Evolutionary conservation across 2,113 vertebrate species (phyloP), one percentile per base, ranked within the genome.

Genomic region (Bagarius yarrelli): DNA sequence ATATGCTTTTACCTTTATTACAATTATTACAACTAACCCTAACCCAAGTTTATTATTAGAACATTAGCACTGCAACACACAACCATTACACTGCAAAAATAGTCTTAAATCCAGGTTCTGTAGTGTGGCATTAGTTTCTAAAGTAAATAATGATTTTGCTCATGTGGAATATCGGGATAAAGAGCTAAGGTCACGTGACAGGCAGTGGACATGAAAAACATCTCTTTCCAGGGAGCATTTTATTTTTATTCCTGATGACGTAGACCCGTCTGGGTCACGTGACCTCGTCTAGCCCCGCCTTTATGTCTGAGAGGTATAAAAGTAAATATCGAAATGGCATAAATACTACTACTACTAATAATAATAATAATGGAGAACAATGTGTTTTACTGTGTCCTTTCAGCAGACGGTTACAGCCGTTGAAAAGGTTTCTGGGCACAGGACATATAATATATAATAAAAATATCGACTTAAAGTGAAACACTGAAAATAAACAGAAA

Each of bases 221-320:
- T 47, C 36, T 69, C 34, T 40, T 14, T n/a, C 36, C 34, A 3
- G 16, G 6, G 36, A 8, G 5, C 9, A 8, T 19, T 59, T 73
- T 66, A 81, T 78, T 78, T 78, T 79, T 60, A 76, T 25, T 34
- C 64, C 25, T 18, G 50, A 56, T 77, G 77, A 81, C 73, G 47
- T 76, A 63, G 55, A 75, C 13, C 30, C 72, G 34, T 16, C 11
- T 47, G 50, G n/a, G 32, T 60, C 81, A 83, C 81, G 79, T 79
- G 66, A 79, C 70, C 27, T 13, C 30, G 18, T 34, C 78, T 70
- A 55, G 70, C 34, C 4, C 71, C 18, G 63, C 83, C 57, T 30
- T 50, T 80, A 50, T 69, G 78, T 19, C 1, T 14, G 27, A 0
- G 25, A 55, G 8, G 70, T 18, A 1, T 16, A 25, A 69, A 25